Base-by-base conservation (phyloP, 1,140 invertebrate species). In the Scaptomyza hsui region DNA sequence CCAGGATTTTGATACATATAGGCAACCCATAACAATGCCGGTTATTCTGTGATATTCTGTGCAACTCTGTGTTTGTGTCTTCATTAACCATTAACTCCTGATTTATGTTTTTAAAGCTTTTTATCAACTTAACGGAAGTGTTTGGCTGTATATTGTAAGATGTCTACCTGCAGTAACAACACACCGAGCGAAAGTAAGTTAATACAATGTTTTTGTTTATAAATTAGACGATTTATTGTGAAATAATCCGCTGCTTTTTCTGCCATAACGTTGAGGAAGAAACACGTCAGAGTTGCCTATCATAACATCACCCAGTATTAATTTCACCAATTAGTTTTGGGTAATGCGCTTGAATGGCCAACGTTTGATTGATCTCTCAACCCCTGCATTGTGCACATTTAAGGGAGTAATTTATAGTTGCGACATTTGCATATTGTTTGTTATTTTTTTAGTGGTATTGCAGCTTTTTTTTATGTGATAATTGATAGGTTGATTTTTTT, bases 361-460 rank as follows among this genome's bases (percentile, higher is more conserved):
- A 21, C 39, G 24, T 51, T 62, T 62, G 71, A 73, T 69, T 69
- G 71, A 73, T 73, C 24, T 44, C 18, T 15, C 48, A 61, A 48
- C 63, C 49, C 63, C 26, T 44, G 7, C 9, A 2, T 12, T 16
- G 15, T 2, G 9, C 13, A 13, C 21, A 10, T n/a, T 4, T n/a
- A n/a, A 37, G 32, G 32, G 12, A 37, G 32, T n/a, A n/a, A 37
- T 0, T 4, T 4, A n/a, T 4, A 37, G 32, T n/a, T 37, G 12
- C 10, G 3, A 0, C 18, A 68, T 72, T 72, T 72, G 63, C 70
- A 72, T 72, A 72, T 9, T 35, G 10, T 44, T 19, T 21, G 10
- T 44, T 19, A 13, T 9, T 7, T 29, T 29, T 7, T 29, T 29
- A 7, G 1, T 2, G 47, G 44, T 15, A 16, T 24, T 18, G 9